These are phyloP conservation scores for Notothenia rossii DNA, from an alignment of 2,113 vertebrate genomes.

Conservation along the genomic window DNA sequence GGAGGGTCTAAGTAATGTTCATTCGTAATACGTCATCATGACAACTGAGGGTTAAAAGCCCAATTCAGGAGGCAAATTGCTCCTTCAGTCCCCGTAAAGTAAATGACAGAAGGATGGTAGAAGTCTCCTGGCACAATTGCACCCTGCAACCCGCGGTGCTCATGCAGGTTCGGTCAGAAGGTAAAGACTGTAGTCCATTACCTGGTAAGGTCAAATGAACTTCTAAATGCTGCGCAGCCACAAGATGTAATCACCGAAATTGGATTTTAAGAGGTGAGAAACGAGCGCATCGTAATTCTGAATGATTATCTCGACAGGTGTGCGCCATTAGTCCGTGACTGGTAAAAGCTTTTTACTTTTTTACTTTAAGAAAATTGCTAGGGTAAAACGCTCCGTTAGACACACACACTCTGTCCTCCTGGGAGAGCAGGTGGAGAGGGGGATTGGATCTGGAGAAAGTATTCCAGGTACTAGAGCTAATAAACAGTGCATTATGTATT, in stretches of 20 bases:
- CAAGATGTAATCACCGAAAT: slow-evolving; percentile 75
- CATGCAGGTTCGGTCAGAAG: slow-evolving; percentile 32
- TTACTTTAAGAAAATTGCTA: slow-evolving; percentile 44
- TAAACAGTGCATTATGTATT: slow-evolving; percentile 22
- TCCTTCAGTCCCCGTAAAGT: slow-evolving; percentile 43
- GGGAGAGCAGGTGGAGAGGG: slow-evolving; percentile 43
- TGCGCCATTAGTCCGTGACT: slow-evolving; percentile 26
- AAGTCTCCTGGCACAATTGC: slow-evolving; percentile 54
- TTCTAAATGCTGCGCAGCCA: slow-evolving; percentile 37
- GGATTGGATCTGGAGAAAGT: slow-evolving; percentile 34
- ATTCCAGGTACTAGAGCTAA: slow-evolving; percentile 21
- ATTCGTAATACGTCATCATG: slow-evolving; percentile 54
- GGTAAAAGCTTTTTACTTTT: slow-evolving; percentile 34
- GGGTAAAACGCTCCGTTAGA: slow-evolving; percentile 45
- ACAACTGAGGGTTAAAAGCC: slow-evolving; percentile 65
- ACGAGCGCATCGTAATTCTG: slow-evolving; percentile 70
- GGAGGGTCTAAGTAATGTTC: too few relatives aligned
- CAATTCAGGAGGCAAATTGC: slow-evolving; percentile 67
- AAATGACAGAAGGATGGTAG: slow-evolving; percentile 25
- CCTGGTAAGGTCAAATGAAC: slow-evolving; percentile 61
- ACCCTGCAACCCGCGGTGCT: slow-evolving; percentile 47
- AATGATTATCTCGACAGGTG: slow-evolving; percentile 75
- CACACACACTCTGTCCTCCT: slow-evolving; percentile 11
- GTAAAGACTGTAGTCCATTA: slow-evolving; percentile 73
- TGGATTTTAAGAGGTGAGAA: slow-evolving; percentile 71